Base-by-base conservation (phyloP, 2,797 vertebrate species). In the Xyrichtys novacula region DNA sequence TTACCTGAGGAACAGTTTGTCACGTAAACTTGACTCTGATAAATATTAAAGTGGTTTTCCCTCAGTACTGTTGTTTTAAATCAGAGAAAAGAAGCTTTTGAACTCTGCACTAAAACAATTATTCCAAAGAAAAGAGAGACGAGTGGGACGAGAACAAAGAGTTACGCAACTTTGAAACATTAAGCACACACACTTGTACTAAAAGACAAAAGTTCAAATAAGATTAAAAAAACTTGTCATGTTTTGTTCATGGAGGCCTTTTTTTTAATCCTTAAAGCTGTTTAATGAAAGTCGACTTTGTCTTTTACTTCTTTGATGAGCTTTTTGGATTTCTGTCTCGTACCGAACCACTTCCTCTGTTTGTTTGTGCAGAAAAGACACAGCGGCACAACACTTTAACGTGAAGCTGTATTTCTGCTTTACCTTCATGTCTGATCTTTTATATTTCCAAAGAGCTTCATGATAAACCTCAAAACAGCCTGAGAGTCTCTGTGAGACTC, bases 401-500 rank as follows among this genome's bases (percentile, higher is more conserved):
- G 1, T 29, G 48, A 38, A 49, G n/a, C 15, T n/a, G 26, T 48
- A 2, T 3, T 39, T 20, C 42, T 7, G 12, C 32, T 48, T 58
- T 20, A 32, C 46, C 44, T 6, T 2, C 0, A 6, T 32, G 29
- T 52, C 29, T 9, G 19, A 44, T 65, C 25, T 22, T 19, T 61
- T 11, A 20, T 38, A 46, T 50, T 79, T 48, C 53, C 60, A 49
- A 4, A 22, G 23, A 53, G 46, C 17, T 1, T 46, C 40, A 2
- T 9, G 36, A 73, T 65, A 9, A 70, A 65, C 9, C 48, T 23
- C 42, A 60, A 22, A 64, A 71, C 74, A 38, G 34, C 29, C 54
- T 53, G 54, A 49, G 53, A 80, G 67, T 29, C 63, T 67, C 63
- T 39, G 57, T 20, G 31, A 71, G 65, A 67, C 57, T 39, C 47